Conservation (phyloP, 2,113 vertebrate species). For the Cryptomyrus ogoouensis region DNA sequence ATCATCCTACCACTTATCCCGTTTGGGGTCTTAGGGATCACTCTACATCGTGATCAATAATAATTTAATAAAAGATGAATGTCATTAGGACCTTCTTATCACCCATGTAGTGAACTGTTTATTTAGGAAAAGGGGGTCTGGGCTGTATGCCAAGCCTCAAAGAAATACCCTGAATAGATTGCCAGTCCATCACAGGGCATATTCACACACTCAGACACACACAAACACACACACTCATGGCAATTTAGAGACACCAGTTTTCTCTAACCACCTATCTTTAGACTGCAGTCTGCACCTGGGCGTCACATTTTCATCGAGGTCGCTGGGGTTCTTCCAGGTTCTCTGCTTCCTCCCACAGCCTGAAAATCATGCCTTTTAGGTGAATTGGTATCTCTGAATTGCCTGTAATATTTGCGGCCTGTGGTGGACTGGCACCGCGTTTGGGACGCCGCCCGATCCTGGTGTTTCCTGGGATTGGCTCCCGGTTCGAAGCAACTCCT, state of each 20-base stretch:
- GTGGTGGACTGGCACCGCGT: not conserved
- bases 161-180: not conserved
- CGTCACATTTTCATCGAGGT: not conserved
- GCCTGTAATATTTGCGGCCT: not conserved
- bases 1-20: not conserved
- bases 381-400: not conserved
- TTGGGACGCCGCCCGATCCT: not conserved
- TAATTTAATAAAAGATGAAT: not conserved
- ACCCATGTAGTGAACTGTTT: not conserved
- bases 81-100: not conserved
- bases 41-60: not conserved
- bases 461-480: not conserved
- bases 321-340: not conserved
- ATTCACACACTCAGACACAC: not conserved
- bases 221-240: not conserved
- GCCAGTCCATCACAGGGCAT: not conserved
- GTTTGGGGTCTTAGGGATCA: not conserved
- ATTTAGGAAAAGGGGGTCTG: not conserved
- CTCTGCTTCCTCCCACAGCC: not conserved
- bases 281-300: not conserved
- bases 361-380: not conserved
- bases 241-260: not conserved
- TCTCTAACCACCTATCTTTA: not conserved
- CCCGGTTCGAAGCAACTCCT: not conserved
- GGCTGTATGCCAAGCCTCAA: not conserved